Base-by-base conservation (phyloP, 2,797 vertebrate species). In the Numenius phaeopus region DNA sequence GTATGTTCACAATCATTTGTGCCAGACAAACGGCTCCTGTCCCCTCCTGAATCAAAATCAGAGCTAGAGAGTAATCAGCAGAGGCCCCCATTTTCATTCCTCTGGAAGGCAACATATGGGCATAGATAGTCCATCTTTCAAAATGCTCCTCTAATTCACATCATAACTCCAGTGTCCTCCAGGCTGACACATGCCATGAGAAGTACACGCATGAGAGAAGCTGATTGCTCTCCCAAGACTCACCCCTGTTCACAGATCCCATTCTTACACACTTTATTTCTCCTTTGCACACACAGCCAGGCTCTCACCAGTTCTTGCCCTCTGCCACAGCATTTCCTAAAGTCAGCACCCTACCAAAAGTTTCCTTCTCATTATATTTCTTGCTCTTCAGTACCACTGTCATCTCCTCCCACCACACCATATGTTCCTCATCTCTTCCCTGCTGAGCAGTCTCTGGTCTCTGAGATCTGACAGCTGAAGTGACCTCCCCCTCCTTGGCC, bases 381-480 rank as follows among this genome's bases (percentile, higher is more conserved):
- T 57, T 82, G 73, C 69, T 96, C 50, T 89, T 93, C 77, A 8
- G 55, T 70, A 64, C 77, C 47, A 46, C 86, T 94, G 78, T 93
- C 94, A 95, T 83, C 86, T 89, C 82, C 84, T 92, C 94, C 82
- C 89, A 92, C 93, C 30, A 61, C 69, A 84, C 88, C 95, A 90
- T 95, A 94, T 96, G 96, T 84, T 97, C 46, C 73, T 89, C 27
- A 34, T 87, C 73, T 83, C 83, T 55, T 40, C 55, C 93, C 93
- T 0, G 15, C 89, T 72, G 87, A 94, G 94, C 78, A 90, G 72
- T 27, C 92, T 91, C 66, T 49, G 46, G 26, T 89, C 75, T 94
- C 82, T 67, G 59, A 58, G 80, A 92, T 40, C 1, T 85, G 92
- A 89, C 93, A 93, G 93, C 10, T 93, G 83, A 94, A 94, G 64